Conservation (phyloP, 2,888 invertebrate species). For the Deilephila elpenor region DNA sequence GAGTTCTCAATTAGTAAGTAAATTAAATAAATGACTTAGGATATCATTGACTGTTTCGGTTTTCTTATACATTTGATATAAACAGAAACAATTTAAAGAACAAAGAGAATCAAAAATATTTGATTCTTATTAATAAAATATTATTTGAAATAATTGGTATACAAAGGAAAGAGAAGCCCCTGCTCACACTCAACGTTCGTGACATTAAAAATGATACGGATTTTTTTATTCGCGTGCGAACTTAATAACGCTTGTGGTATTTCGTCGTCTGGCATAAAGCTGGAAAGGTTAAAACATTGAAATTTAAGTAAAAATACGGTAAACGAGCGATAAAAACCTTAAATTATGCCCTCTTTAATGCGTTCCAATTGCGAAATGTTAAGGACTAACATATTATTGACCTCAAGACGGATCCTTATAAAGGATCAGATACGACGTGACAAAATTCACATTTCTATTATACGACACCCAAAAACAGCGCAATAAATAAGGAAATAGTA, state of each 20-base stretch:
- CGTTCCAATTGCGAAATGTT: conserved; percentile 4
- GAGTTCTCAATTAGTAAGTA: too few species aligned
- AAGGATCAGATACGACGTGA: neutral
- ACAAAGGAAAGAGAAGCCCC: conserved; percentile 7
- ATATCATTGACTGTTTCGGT: too few species aligned
- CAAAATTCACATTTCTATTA: conserved; percentile 1
- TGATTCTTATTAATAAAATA: too few species aligned
- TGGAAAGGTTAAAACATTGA: conserved; percentile 24
- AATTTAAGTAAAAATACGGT: conserved; percentile 25
- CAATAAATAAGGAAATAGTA: neutral
- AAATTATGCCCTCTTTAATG: conserved; percentile 16
- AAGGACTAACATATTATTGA: conserved; percentile 7
- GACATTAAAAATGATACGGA: conserved; percentile 3
- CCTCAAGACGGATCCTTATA: conserved; percentile 7
- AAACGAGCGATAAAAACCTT: conserved; percentile 13
- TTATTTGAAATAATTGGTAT: too few species aligned
- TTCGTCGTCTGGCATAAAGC: neutral
- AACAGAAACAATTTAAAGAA: too few species aligned
- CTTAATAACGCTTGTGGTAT: conserved; percentile 4
- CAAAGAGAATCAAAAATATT: too few species aligned
- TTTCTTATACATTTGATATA: too few species aligned
- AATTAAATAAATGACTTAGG: too few species aligned
- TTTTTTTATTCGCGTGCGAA: conserved; percentile 21
- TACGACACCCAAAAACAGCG: neutral
- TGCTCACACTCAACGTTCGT: too few species aligned